Conservation (phyloP, 2,113 vertebrate genomes). For the Herpailurus yagouaroundi region DNA sequence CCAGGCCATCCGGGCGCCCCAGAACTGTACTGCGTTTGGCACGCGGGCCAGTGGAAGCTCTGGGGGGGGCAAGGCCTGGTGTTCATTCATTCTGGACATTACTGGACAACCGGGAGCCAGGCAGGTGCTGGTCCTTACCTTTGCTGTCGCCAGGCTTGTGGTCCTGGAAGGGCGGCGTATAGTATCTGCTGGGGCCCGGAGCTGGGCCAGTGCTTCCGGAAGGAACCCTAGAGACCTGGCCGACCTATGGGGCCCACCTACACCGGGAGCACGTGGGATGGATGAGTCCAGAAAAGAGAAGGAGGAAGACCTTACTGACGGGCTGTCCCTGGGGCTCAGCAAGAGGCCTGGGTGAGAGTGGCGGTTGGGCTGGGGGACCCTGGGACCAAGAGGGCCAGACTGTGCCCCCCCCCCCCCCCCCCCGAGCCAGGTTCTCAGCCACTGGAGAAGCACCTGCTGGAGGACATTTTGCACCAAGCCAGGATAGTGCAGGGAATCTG, state of each 20-base stretch:
- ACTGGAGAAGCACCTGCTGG: too few species aligned
- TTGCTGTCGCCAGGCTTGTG: background rate
- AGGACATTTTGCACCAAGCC: background rate
- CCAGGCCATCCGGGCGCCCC: too few species aligned
- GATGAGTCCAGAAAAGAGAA: fast-evolving
- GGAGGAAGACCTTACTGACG: background rate
- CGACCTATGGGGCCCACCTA: fast-evolving
- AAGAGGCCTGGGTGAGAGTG: background rate
- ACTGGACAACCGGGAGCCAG: background rate
- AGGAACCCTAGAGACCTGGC: background rate
- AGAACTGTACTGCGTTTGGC: background rate
- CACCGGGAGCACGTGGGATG: fast-evolving
- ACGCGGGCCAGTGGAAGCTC: background rate
- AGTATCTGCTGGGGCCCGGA: background rate
- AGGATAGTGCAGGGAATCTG: background rate
- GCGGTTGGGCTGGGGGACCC: background rate
- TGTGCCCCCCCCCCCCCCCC: too few species aligned
- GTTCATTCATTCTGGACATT: fast-evolving
- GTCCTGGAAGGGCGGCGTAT: background rate
- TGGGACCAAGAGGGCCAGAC: background rate
- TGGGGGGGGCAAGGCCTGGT: fast-evolving
- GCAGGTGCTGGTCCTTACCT: background rate
- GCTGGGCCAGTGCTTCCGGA: background rate
- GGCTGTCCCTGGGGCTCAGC: background rate
- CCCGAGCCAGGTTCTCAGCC: fast-evolving